Evolutionary conservation across 2,888 invertebrate species (phyloP).

Genomic region (Operophtera brumata): DNA sequence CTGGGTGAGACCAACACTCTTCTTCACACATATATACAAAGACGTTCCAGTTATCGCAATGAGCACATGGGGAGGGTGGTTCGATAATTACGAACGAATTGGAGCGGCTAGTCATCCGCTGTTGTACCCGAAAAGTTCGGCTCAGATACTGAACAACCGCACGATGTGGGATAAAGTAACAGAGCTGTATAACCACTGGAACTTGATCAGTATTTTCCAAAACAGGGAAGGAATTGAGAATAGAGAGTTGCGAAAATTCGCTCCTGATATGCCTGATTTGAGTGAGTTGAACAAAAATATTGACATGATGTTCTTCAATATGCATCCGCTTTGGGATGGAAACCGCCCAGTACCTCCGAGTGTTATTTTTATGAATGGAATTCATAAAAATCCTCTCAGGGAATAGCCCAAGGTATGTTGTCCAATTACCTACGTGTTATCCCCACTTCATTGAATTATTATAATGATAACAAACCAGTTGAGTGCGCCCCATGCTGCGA

Average conservation of each 20-base stretch:
- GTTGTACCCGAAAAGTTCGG: constrained; percentile 36
- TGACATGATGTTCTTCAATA: constrained; percentile 53
- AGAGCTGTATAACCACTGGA: constrained; percentile 32
- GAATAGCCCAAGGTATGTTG: not conserved
- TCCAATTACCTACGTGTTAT: not conserved
- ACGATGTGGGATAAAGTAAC: constrained; percentile 42
- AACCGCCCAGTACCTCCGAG: constrained; percentile 56
- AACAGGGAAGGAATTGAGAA: not conserved
- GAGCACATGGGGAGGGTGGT: constrained; percentile 34
- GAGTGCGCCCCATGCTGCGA: no score
- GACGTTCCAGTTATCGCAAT: constrained; percentile 45
- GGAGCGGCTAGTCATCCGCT: constrained; percentile 46
- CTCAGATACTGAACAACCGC: constrained; percentile 38
- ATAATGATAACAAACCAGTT: no score
- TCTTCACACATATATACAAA: constrained; percentile 36
- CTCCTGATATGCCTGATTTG: constrained; percentile 24
- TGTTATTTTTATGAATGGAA: constrained; percentile 24
- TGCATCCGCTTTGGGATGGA: constrained; percentile 49
- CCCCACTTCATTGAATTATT: not conserved
- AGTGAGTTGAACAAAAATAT: constrained; percentile 40
- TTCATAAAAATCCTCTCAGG: constrained; percentile 21
- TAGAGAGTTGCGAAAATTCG: constrained; percentile 22
- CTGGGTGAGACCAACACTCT: constrained; percentile 26
- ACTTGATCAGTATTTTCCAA: not conserved
- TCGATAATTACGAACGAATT: constrained; percentile 29